phyloP scores from a whole-genome alignment of 2,797 vertebrate genomes.

The Halcyon leucocephala region DNA sequence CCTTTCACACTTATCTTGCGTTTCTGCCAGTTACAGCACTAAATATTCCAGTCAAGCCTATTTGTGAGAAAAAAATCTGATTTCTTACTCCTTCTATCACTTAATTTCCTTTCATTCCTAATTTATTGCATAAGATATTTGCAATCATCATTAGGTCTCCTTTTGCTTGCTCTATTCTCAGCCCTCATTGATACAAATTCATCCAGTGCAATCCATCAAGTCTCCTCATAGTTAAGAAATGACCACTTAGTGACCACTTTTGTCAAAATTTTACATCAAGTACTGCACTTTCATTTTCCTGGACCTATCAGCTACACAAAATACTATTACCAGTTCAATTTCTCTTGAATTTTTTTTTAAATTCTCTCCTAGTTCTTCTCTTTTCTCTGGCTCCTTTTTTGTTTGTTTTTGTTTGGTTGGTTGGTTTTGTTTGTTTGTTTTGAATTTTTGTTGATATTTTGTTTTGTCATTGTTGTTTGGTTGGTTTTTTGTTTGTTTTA shows the following conservation, averaged over 20 bases:
- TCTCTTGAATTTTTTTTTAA: neutral
- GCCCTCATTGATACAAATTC: neutral
- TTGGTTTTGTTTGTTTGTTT: neutral
- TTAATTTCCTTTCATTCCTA: neutral
- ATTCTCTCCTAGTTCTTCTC: neutral
- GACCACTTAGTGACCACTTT: neutral
- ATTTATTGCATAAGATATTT: neutral
- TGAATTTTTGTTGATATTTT: too few relatives aligned
- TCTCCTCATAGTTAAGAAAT: neutral
- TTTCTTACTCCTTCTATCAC: neutral
- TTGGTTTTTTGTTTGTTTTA: neutral
- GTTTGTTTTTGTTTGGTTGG: neutral
- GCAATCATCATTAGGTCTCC: neutral
- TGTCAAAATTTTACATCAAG: neutral
- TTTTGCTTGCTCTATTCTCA: neutral
- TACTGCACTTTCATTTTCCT: neutral
- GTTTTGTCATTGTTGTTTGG: too few relatives aligned
- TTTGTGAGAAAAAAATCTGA: neutral
- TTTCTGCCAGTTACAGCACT: neutral
- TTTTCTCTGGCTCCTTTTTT: neutral
- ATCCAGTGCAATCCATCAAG: neutral
- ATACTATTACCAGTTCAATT: neutral
- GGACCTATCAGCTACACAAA: neutral
- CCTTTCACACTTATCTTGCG: neutral
- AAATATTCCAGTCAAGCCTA: neutral